Percentiles rank a stretch among this genome's conserved stretches.
These are phyloP conservation scores for Lithophane leautieri DNA, from an alignment of 2,888 invertebrate species.

Conservation along the genomic window DNA sequence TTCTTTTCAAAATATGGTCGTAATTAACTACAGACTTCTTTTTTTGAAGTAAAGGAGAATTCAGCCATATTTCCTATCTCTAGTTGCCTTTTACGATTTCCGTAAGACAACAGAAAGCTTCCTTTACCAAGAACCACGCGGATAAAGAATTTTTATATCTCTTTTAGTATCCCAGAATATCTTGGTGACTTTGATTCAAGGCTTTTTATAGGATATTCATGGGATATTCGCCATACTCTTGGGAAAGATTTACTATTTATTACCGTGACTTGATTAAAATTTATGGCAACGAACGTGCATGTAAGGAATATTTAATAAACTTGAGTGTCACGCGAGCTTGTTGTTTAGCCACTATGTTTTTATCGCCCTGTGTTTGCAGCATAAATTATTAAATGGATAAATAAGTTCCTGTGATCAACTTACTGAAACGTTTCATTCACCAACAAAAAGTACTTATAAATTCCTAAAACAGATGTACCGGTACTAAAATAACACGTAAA, in stretches of 20 bases:
- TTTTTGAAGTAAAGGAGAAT: neutral
- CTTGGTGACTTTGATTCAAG: conserved; percentile 63
- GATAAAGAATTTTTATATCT: conserved; percentile 24
- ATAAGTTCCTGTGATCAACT: conserved; percentile 1
- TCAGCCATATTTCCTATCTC: neutral
- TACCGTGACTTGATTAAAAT: conserved; percentile 34
- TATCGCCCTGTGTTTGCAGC: neutral
- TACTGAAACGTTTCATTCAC: conserved; percentile 10
- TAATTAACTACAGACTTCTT: neutral
- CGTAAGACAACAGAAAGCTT: conserved; percentile 6
- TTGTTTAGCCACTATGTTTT: conserved; percentile 4
- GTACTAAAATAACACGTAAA: conserved; percentile 58
- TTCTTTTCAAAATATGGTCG: neutral
- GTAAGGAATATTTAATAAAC: conserved; percentile 48
- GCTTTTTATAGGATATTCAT: conserved; percentile 62
- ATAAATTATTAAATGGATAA: conserved; percentile 19
- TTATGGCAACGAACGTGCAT: conserved; percentile 24
- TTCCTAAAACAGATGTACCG: conserved; percentile 30
- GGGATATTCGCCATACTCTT: conserved; percentile 30
- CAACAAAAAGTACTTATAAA: conserved; percentile 27
- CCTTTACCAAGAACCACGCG: neutral
- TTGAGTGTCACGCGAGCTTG: conserved; percentile 41
- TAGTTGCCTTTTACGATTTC: conserved; percentile 40
- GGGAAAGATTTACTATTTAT: conserved; percentile 44
- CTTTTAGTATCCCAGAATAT: conserved; percentile 56